These are phyloP conservation scores for Bos indicus DNA, from an alignment of 2,113 vertebrate genomes.

Conservation along the genomic window DNA sequence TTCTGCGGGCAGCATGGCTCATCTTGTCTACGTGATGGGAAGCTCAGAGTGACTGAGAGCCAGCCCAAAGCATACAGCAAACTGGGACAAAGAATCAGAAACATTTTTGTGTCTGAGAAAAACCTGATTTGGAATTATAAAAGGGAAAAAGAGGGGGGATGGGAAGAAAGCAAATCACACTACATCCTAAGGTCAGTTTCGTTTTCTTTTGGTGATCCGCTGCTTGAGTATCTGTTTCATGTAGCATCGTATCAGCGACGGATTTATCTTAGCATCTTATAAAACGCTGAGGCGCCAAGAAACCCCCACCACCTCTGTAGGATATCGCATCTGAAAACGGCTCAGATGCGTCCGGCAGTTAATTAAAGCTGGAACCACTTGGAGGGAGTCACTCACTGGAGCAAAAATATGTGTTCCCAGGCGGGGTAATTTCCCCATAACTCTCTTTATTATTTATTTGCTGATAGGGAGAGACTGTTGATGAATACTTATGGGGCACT, in stretches of 20 bases:
- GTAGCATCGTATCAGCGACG: rapidly evolving
- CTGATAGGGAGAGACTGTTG: conserved; percentile 62
- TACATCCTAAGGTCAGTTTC: rapidly evolving
- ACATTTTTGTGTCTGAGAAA: background rate
- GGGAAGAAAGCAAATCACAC: rapidly evolving
- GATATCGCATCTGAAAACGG: background rate
- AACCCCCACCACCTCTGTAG: background rate
- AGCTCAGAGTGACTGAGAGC: background rate
- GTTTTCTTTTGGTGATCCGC: background rate
- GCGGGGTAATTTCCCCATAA: conserved; percentile 16
- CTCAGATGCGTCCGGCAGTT: background rate
- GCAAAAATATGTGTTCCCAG: conserved; percentile 18
- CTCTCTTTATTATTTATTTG: conserved; percentile 63
- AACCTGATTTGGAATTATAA: background rate
- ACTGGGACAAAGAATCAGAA: background rate
- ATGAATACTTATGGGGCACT: conserved; percentile 74
- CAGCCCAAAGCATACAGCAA: no score
- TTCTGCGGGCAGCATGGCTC: rapidly evolving
- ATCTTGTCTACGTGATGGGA: rapidly evolving
- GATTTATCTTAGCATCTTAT: background rate
- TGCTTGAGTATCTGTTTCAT: background rate
- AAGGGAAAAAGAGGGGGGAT: background rate
- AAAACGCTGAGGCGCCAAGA: background rate
- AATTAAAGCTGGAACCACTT: background rate
- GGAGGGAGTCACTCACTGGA: conserved; percentile 28